Evolutionary conservation across 35 echinoderm and acorn worm genomes (phyloP).

Genomic region (Diadema setosum): DNA sequence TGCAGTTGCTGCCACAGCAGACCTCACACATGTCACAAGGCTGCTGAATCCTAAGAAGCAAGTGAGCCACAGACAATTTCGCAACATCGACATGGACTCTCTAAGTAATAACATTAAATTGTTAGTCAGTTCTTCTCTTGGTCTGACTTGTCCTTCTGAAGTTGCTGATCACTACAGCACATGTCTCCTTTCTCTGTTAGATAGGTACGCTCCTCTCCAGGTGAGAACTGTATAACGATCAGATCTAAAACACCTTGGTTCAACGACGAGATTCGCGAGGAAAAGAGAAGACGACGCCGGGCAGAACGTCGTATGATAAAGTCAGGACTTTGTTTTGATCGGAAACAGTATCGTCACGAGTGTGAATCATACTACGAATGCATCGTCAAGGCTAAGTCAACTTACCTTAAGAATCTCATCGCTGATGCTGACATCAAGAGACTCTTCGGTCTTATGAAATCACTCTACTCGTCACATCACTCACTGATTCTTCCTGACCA

Average conservation of each 20-base stretch:
- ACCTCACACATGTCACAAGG: background rate
- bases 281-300: slow-evolving; percentile 14
- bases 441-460: too few relatives aligned
- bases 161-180: slow-evolving; percentile 33
- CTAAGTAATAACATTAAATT: too few relatives aligned
- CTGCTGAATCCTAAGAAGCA: background rate
- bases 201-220: slow-evolving; percentile 28
- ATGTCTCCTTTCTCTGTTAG: slow-evolving; percentile 1
- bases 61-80: slow-evolving; percentile 15
- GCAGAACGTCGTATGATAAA: slow-evolving; percentile 24
- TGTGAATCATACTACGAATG: too few relatives aligned
- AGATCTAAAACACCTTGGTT: slow-evolving; percentile 51
- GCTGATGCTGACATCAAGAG: too few relatives aligned
- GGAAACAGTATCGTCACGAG: background rate
- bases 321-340: background rate
- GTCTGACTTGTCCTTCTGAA: too few relatives aligned
- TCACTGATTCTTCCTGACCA: too few relatives aligned
- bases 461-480: too few relatives aligned
- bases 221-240: slow-evolving; percentile 27
- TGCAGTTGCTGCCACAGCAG: background rate
- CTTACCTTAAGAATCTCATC: too few relatives aligned
- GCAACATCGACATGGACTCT: slow-evolving; percentile 16
- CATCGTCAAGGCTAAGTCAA: background rate
- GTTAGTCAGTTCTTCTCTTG: background rate
- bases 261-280: background rate